These are phyloP conservation scores for Notarius quadriscutis DNA, from an alignment of 2,113 vertebrate genomes.

Conservation along the genomic window DNA sequence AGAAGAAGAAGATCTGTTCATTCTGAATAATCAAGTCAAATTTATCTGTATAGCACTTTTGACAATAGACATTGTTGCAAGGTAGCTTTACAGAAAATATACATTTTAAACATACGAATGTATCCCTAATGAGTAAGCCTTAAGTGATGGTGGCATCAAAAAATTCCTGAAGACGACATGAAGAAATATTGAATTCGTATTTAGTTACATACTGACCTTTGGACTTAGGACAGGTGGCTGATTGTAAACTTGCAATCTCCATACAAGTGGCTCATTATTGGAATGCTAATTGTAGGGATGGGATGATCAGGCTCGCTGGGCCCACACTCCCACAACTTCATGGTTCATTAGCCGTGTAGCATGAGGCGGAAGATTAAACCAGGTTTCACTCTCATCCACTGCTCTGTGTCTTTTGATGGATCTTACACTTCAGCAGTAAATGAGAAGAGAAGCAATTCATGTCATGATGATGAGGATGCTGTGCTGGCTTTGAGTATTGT, in stretches of 20 bases:
- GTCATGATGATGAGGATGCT: neutral
- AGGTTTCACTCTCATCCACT: constrained; percentile 20
- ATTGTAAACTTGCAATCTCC: constrained; percentile 40
- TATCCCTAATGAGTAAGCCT: too few relatives aligned
- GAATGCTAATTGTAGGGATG: constrained; percentile 55
- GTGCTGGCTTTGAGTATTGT: neutral
- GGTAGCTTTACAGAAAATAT: too few relatives aligned
- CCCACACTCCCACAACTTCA: constrained; percentile 57
- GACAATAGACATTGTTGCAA: too few relatives aligned
- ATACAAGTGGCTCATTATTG: constrained; percentile 57
- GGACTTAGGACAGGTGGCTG: constrained; percentile 54
- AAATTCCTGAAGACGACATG: too few relatives aligned
- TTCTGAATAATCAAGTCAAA: neutral
- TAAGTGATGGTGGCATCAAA: too few relatives aligned
- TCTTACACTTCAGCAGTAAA: constrained; percentile 6
- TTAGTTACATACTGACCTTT: neutral
- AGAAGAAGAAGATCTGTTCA: neutral
- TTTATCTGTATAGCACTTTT: too few relatives aligned
- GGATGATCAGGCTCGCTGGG: constrained; percentile 49
- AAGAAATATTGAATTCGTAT: too few relatives aligned
- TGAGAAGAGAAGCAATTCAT: neutral
- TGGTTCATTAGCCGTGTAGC: constrained; percentile 66
- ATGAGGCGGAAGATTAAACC: constrained; percentile 53
- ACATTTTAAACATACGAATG: too few relatives aligned
- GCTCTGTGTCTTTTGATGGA: neutral